Base-by-base conservation (phyloP, 2,113 vertebrate genomes). In the Podarcis muralis region DNA sequence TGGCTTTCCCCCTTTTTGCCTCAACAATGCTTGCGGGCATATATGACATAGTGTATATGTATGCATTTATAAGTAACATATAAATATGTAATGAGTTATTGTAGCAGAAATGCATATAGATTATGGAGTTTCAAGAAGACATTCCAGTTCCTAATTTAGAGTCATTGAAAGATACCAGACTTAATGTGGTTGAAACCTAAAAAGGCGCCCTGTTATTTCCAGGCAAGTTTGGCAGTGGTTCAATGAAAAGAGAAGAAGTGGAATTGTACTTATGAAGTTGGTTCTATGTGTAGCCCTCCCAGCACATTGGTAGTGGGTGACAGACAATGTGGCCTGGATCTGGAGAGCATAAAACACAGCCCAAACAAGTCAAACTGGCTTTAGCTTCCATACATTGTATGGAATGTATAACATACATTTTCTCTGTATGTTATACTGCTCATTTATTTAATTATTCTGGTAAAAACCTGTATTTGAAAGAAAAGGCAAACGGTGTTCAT, bases 401-500 rank as follows among this genome's bases (percentile, higher is more conserved):
- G 35, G 35, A 37, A 37, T 37, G 35, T 37, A 37, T 37, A 37
- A 37, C 35, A 37, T 37, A 37, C 35, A 37, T 74, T 27, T 30
- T 72, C 76, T 80, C 48, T 40, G 0, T 66, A n/a, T 27, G 5
- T 53, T 66, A 37, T 30, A 53, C 71, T 3, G 12, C 37, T 81
- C 0, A 0, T 77, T 85, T 13, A 7, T 59, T 71, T 65, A n/a
- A 81, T 35, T 35, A 80, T 16, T 83, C 35, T 16, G 35, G 35
- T 15, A 89, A 87, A 91, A 87, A 84, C 81, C 89, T 27, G 68
- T 85, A 1, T 4, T 23, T 2, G 27, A 66, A 81, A 78, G 83
- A 71, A 84, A 53, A 43, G 88, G 43, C 23, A 65, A 88, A 89
- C 94, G 94, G 91, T 89, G 77, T 76, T 93, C 89, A 75, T 91